Percentiles rank a stretch among this genome's conserved stretches.
Evolutionary conservation across 1,140 invertebrate species (phyloP).

Genomic region (Arctopsyche grandis): DNA sequence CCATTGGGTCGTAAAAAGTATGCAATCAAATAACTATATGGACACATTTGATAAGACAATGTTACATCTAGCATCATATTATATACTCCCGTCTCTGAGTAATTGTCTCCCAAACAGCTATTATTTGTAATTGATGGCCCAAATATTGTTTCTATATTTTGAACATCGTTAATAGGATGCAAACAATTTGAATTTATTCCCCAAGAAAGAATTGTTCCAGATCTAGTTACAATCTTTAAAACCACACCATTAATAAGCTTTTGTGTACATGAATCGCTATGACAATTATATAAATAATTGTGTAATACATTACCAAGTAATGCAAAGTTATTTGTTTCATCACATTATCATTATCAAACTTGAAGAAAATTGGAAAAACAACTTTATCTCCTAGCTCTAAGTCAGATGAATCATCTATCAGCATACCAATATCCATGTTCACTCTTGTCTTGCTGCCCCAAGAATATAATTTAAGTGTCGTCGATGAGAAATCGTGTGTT

Average conservation of each 20-base stretch:
- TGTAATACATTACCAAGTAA: slow-evolving; percentile 39
- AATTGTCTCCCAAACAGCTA: slow-evolving; percentile 30
- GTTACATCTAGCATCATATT: slow-evolving; percentile 59
- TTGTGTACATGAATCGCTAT: no score
- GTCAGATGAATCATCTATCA: slow-evolving; percentile 15
- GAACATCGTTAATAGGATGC: slow-evolving; percentile 50
- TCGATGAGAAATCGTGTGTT: slow-evolving; percentile 24
- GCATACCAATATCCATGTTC: slow-evolving; percentile 47
- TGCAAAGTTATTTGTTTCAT: slow-evolving; percentile 46
- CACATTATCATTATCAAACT: slow-evolving; percentile 10
- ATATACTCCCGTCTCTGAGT: slow-evolving; percentile 34
- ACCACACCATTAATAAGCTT: background rate
- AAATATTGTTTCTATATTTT: slow-evolving; percentile 36
- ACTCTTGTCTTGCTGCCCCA: slow-evolving; percentile 43
- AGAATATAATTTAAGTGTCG: slow-evolving; percentile 29
- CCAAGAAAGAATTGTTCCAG: slow-evolving; percentile 62
- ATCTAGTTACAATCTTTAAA: slow-evolving; percentile 61
- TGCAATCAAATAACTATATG: slow-evolving; percentile 72
- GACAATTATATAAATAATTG: no score
- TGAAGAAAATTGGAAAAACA: slow-evolving; percentile 48
- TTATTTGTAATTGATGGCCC: slow-evolving; percentile 8
- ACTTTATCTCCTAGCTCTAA: slow-evolving; percentile 39
- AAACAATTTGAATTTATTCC: slow-evolving; percentile 63
- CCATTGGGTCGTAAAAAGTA: slow-evolving; percentile 74
- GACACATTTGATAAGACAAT: slow-evolving; percentile 72